Conservation (phyloP, 1,140 invertebrate species). For the Conus ventricosus region DNA sequence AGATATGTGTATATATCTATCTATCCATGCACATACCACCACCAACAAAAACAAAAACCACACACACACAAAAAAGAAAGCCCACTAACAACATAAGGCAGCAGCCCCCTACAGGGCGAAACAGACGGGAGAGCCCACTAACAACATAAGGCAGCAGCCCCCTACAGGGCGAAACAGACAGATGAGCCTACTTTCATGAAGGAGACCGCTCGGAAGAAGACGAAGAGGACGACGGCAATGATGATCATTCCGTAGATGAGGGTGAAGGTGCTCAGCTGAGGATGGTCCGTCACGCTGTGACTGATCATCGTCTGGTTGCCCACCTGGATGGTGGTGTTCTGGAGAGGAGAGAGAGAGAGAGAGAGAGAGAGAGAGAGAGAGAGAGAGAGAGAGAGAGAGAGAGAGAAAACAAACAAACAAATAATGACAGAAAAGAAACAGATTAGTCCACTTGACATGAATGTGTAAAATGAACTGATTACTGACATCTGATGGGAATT, state of each 20-base stretch:
- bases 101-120: too few relatives aligned
- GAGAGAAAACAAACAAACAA: not conserved
- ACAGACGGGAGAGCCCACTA: too few relatives aligned
- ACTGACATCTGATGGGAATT: too few relatives aligned
- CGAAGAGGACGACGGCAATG: conserved; percentile 77
- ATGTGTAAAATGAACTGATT: too few relatives aligned
- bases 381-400: not conserved
- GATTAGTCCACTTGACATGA: not conserved
- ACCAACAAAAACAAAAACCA: too few relatives aligned
- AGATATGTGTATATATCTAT: too few relatives aligned
- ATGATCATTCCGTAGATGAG: conserved; percentile 77
- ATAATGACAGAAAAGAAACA: not conserved
- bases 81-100: too few relatives aligned
- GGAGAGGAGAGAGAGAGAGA: conserved; percentile 4
- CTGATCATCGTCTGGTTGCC: conserved; percentile 53
- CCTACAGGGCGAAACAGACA: too few relatives aligned
- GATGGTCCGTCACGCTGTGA: conserved; percentile 76
- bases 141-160: too few relatives aligned
- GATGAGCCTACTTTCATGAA: conserved; percentile 76
- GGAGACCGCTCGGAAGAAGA: conserved; percentile 78
- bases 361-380: too few relatives aligned
- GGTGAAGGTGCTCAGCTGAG: conserved; percentile 76
- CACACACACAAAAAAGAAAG: too few relatives aligned
- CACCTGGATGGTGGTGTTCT: conserved; percentile 56
- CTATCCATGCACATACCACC: too few relatives aligned